phyloP scores from a whole-genome alignment of 2,888 invertebrate genomes.

The Chloroclysta siterata region DNA sequence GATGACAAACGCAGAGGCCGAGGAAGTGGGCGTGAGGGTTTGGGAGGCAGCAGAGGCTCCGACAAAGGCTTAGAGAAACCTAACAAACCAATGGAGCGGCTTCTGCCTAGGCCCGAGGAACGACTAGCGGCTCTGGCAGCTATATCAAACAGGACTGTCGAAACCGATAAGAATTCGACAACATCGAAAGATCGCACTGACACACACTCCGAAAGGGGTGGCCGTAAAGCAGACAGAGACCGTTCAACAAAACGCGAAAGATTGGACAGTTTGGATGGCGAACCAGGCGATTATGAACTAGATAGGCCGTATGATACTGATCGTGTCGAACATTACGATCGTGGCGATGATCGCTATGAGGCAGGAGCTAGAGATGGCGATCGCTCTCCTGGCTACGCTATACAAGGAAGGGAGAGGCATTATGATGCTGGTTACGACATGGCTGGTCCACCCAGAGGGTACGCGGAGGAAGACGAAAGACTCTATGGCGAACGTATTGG shows the following conservation, averaged over 20 bases:
- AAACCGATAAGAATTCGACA: slow-evolving; percentile 75
- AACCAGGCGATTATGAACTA: slow-evolving; percentile 78
- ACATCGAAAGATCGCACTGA: slow-evolving; percentile 80
- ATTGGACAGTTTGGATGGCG: slow-evolving; percentile 77
- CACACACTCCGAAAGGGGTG: slow-evolving; percentile 76
- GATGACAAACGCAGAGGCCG: slow-evolving; percentile 80
- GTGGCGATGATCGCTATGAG: slow-evolving; percentile 77
- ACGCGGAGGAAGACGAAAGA: slow-evolving; percentile 83
- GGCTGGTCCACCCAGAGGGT: slow-evolving; percentile 76
- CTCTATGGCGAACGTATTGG: slow-evolving; percentile 78
- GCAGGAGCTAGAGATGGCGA: slow-evolving; percentile 71
- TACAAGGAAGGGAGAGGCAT: slow-evolving; percentile 75
- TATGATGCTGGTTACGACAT: slow-evolving; percentile 79
- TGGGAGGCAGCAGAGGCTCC: slow-evolving; percentile 72
- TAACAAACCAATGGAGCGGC: slow-evolving; percentile 85
- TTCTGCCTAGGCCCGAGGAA: slow-evolving; percentile 87
- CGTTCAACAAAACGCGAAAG: slow-evolving; percentile 80
- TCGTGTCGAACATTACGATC: slow-evolving; percentile 81
- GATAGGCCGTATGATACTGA: slow-evolving; percentile 79
- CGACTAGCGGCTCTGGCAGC: slow-evolving; percentile 86
- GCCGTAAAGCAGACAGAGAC: slow-evolving; percentile 79
- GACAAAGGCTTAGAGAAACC: slow-evolving; percentile 86
- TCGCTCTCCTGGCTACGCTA: slow-evolving; percentile 73
- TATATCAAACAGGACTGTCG: slow-evolving; percentile 76
- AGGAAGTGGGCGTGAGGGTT: slow-evolving; percentile 65